Evolutionary conservation across 2,113 vertebrate genomes (phyloP).

Genomic region (Lampris megalopsis): DNA sequence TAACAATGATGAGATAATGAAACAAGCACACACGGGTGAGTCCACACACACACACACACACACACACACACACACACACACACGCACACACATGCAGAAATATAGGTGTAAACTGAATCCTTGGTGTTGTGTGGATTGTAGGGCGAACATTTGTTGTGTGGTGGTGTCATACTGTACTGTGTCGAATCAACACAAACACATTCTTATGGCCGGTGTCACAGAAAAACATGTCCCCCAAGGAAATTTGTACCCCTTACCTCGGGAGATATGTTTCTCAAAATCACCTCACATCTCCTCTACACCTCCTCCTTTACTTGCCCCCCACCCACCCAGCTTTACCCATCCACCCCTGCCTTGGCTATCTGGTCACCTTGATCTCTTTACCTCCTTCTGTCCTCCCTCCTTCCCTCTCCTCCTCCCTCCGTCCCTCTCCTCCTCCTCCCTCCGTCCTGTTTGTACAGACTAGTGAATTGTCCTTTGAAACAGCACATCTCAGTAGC

Average conservation of each 20-base stretch:
- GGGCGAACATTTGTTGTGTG: conserved; percentile 41
- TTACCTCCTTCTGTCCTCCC: neutral
- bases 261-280: conserved; percentile 43
- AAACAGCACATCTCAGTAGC: conserved; percentile 76
- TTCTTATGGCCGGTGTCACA: conserved; percentile 60
- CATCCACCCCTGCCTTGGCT: conserved; percentile 20
- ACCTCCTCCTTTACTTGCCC: neutral
- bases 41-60: conserved; percentile 4
- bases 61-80: conserved; percentile 10
- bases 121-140: conserved; percentile 67
- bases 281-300: neutral
- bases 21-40: neutral
- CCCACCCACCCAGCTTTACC: conserved; percentile 39
- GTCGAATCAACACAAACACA: conserved; percentile 63
- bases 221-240: conserved; percentile 49
- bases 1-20: neutral
- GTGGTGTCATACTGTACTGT: conserved; percentile 75
- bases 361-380: neutral
- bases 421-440: neutral
- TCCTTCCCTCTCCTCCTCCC: neutral
- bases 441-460: conserved; percentile 49
- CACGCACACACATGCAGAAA: conserved; percentile 34
- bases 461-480: conserved; percentile 56
- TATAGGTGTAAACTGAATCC: conserved; percentile 65
- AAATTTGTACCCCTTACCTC: conserved; percentile 40